Conservation (phyloP, 2,797 vertebrate species). For the Anguilla anguilla region DNA sequence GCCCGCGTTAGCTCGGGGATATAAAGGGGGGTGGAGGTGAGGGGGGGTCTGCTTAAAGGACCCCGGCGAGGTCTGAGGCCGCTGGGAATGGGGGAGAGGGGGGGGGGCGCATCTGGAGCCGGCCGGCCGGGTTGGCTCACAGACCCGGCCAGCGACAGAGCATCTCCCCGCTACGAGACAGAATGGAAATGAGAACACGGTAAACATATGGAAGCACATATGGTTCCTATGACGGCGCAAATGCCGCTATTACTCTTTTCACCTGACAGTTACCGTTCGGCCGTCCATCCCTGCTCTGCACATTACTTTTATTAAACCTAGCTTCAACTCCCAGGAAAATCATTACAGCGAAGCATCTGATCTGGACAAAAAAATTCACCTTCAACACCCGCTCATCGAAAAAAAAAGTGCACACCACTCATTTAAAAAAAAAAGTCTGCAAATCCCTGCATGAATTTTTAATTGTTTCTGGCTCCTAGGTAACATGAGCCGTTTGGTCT, state of each 20-base stretch:
- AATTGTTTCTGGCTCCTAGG: slow-evolving; percentile 63
- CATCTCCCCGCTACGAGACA: slow-evolving; percentile 70
- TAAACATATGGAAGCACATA: slow-evolving; percentile 76
- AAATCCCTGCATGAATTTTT: slow-evolving; percentile 64
- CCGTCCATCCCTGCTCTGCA: slow-evolving; percentile 61
- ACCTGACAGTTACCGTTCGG: slow-evolving; percentile 72
- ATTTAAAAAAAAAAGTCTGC: slow-evolving; percentile 39
- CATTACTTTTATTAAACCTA: slow-evolving; percentile 45
- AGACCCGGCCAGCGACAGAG: slow-evolving; percentile 67
- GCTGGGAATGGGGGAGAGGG: neutral
- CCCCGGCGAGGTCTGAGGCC: neutral
- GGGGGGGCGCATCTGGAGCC: slow-evolving; percentile 33
- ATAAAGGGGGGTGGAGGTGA: neutral
- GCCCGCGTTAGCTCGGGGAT: slow-evolving; percentile 66
- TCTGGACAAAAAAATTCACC: neutral
- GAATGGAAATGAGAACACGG: slow-evolving; percentile 63
- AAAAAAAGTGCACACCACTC: neutral
- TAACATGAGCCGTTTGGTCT: slow-evolving; percentile 71
- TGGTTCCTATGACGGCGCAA: slow-evolving; percentile 74
- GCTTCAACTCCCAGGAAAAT: neutral
- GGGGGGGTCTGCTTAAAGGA: slow-evolving; percentile 14
- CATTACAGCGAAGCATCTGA: neutral
- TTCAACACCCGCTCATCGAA: neutral
- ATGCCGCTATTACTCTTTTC: slow-evolving; percentile 75
- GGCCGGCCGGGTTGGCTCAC: slow-evolving; percentile 56